Evolutionary conservation across 1,140 invertebrate species (phyloP).

Genomic region (Copidosoma floridanum): DNA sequence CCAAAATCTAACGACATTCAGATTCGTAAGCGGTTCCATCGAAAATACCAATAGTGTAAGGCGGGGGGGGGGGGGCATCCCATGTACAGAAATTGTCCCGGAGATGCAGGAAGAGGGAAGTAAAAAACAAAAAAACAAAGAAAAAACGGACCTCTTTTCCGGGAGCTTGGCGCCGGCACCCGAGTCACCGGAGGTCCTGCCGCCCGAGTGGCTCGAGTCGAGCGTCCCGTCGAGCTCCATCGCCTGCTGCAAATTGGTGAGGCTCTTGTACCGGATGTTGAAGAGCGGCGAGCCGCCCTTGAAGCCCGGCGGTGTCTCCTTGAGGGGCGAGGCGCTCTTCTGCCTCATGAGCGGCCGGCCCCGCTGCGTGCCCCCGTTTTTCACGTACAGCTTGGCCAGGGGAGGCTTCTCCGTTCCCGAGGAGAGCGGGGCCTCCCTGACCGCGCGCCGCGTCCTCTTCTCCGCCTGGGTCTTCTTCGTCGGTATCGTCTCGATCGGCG

Average conservation of each 20-base stretch:
- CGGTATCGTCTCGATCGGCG: slow-evolving; percentile 87
- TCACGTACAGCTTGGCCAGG: slow-evolving; percentile 73
- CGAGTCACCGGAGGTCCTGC: slow-evolving; percentile 80
- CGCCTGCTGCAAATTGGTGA: slow-evolving; percentile 75
- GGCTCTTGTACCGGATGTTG: slow-evolving; percentile 79
- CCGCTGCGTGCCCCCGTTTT: slow-evolving; percentile 69
- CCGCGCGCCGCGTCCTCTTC: slow-evolving; percentile 62
- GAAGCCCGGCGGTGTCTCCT: slow-evolving; percentile 68
- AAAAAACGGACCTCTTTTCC: slow-evolving; percentile 73
- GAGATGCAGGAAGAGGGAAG: no score
- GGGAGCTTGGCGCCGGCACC: slow-evolving; percentile 75
- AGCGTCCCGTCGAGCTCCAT: slow-evolving; percentile 80
- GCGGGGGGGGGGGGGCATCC: no score
- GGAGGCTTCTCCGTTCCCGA: neutral
- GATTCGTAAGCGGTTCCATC: no score
- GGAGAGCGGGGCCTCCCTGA: slow-evolving; percentile 45
- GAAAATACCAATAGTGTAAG: no score
- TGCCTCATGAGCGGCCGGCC: slow-evolving; percentile 67
- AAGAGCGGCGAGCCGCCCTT: slow-evolving; percentile 77
- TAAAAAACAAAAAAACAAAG: no score
- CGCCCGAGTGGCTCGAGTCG: slow-evolving; percentile 84
- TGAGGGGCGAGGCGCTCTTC: slow-evolving; percentile 72
- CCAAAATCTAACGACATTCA: no score
- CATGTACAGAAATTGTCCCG: no score
- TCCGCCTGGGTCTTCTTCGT: slow-evolving; percentile 76